phyloP scores from a whole-genome alignment of 2,797 vertebrate genomes.

The Mormyrops attenuatus region DNA sequence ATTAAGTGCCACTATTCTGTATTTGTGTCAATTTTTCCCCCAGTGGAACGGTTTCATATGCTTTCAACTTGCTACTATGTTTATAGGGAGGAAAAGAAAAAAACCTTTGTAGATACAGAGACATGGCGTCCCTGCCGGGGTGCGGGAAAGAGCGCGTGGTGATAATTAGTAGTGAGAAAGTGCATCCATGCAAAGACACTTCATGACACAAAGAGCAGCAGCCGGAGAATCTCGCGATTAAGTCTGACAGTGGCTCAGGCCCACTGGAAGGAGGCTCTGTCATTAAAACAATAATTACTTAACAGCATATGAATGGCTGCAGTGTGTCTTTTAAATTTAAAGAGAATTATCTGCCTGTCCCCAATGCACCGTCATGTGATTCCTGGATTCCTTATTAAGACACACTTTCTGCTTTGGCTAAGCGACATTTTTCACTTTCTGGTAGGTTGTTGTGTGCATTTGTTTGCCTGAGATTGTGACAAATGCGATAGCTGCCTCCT shows the following conservation, averaged over 20 bases:
- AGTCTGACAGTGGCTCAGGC: background rate
- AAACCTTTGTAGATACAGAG: background rate
- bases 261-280: background rate
- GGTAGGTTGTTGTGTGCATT: background rate
- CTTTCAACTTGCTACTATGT: background rate
- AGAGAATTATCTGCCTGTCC: background rate
- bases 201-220: background rate
- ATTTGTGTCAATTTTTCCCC: background rate
- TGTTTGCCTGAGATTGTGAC: background rate
- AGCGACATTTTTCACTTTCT: background rate
- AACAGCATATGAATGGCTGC: background rate
- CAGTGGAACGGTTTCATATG: background rate
- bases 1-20: background rate
- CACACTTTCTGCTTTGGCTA: background rate
- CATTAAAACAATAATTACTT: background rate
- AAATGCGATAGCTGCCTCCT: background rate
- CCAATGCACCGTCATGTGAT: background rate
- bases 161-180: conserved; percentile 25
- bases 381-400: background rate
- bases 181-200: conserved; percentile 21
- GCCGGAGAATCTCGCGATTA: background rate
- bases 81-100: background rate
- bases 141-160: conserved; percentile 30
- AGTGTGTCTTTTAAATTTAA: background rate
- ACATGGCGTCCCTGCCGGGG: background rate